phyloP scores from a whole-genome alignment of 2,797 vertebrate species.

The Podarcis siculus region DNA sequence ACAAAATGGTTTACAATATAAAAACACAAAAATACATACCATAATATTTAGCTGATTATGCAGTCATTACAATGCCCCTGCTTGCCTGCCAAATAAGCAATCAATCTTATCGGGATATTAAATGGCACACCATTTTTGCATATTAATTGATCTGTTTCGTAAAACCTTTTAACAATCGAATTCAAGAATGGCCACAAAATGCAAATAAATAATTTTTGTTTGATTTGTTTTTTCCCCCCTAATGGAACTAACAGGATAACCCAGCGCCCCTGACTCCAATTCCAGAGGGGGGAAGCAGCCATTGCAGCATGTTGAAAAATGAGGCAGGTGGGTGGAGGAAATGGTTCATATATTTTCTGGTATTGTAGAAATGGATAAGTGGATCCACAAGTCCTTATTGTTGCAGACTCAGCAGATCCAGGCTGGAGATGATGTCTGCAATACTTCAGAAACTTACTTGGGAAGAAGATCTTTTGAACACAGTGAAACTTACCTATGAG shows the following conservation, averaged over 20 bases:
- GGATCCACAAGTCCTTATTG: neutral
- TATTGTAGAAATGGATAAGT: neutral
- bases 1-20: no score
- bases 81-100: neutral
- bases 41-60: no score
- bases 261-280: neutral
- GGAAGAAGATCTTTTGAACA: neutral
- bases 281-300: neutral
- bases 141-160: neutral
- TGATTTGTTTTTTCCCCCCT: neutral
- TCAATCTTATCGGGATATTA: neutral
- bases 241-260: neutral
- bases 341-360: neutral
- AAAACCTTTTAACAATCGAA: neutral
- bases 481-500: neutral
- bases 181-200: neutral
- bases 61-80: no score
- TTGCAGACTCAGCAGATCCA: neutral
- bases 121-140: neutral
- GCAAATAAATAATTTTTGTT: neutral
- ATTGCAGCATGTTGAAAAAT: neutral
- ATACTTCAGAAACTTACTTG: neutral
- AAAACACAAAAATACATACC: no score
- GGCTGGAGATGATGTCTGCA: neutral
- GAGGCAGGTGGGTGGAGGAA: neutral